phyloP scores from a whole-genome alignment of 1,140 invertebrate genomes.

The Hestina assimilis region DNA sequence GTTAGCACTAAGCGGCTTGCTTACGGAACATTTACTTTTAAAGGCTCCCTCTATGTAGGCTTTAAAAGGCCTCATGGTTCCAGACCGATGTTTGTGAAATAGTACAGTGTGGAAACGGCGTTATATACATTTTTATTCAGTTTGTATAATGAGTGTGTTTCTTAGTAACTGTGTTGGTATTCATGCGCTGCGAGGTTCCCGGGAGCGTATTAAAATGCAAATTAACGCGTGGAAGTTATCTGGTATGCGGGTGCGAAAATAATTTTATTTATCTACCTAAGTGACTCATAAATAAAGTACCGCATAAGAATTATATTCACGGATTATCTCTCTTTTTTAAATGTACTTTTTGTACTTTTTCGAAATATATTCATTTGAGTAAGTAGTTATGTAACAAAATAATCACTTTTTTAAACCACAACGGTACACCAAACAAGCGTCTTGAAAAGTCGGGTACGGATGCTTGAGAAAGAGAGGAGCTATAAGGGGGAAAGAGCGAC shows the following conservation, averaged over 20 bases:
- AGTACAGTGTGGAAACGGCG: background rate
- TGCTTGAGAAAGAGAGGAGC: too few species aligned
- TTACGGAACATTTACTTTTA: conserved; percentile 23
- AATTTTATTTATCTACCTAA: conserved; percentile 1
- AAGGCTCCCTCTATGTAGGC: conserved; percentile 15
- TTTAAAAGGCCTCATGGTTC: conserved; percentile 10
- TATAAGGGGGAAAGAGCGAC: too few species aligned
- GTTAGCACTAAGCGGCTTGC: conserved; percentile 13
- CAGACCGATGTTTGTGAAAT: conserved; percentile 1
- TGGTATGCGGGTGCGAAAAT: conserved; percentile 1
- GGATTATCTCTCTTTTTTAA: background rate
- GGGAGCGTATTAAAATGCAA: conserved; percentile 9
- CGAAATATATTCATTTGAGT: too few species aligned
- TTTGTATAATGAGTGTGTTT: conserved; percentile 8
- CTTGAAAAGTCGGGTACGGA: too few species aligned
- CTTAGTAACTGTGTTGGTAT: conserved; percentile 3
- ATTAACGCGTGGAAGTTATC: conserved; percentile 8
- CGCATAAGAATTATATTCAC: background rate
- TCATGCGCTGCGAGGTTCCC: background rate
- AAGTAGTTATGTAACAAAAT: too few species aligned
- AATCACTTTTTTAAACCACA: too few species aligned
- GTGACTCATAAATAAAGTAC: background rate
- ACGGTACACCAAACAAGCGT: too few species aligned
- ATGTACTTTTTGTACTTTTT: too few species aligned
- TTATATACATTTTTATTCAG: conserved; percentile 3